Evolutionary conservation across 2,113 vertebrate genomes (phyloP).

Genomic region (Donacobius atricapilla): DNA sequence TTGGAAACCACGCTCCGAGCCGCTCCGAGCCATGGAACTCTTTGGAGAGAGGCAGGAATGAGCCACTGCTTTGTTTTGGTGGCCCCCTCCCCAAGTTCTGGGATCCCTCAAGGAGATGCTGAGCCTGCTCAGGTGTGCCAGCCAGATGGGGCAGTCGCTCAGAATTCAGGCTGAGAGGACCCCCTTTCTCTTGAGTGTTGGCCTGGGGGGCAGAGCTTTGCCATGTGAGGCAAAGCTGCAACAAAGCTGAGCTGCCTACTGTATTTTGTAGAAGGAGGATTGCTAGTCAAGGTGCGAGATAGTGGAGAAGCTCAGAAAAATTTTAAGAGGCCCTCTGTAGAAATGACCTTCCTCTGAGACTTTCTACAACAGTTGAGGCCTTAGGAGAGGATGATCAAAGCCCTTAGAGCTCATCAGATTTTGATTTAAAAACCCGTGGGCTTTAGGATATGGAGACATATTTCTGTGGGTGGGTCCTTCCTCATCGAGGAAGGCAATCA

Average conservation of each 20-base stretch:
- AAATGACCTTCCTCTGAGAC: neutral
- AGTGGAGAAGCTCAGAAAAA: neutral
- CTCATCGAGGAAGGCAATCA: neutral
- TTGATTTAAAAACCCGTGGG: neutral
- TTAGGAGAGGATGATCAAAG: neutral
- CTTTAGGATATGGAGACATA: neutral
- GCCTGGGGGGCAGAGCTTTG: neutral
- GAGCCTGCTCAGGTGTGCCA: neutral
- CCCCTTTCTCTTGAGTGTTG: neutral
- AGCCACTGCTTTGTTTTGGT: neutral
- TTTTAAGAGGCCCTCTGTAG: neutral
- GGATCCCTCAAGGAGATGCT: neutral
- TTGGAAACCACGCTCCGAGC: neutral
- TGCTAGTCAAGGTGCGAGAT: neutral
- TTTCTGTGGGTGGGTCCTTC: neutral
- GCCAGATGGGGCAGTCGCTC: fast-evolving
- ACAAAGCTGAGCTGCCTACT: neutral
- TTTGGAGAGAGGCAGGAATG: neutral
- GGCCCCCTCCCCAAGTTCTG: fast-evolving
- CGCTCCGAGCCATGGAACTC: neutral
- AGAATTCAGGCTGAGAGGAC: neutral
- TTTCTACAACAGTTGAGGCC: neutral
- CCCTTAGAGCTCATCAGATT: neutral
- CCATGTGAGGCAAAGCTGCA: fast-evolving
- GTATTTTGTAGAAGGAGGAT: neutral